Base-by-base conservation (phyloP, 1,140 invertebrate species). In the Archivesica marissinica region DNA sequence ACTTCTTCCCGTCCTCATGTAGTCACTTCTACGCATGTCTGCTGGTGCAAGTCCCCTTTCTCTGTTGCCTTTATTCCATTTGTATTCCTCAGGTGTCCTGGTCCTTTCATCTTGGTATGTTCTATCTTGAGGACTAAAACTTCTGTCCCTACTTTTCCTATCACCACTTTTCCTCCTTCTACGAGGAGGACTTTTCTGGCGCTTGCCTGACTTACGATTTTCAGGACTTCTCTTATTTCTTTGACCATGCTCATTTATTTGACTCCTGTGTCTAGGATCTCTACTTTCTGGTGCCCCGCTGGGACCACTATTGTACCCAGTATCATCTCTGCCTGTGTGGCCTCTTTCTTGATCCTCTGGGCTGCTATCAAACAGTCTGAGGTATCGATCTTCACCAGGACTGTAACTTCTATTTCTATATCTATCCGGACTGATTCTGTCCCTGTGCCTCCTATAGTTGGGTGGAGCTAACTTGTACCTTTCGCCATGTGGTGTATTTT, bases 321-420 rank as follows among this genome's bases (percentile, higher is more conserved):
- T 3, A 30, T 83, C 80, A n/a, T 83, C 70, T 61, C 70, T 61
- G 7, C 17, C 68, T 20, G 50, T 74, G 70, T 56, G 30, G 50
- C 30, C 61, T 39, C 66, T 83, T 11, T 56, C 33, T 23, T 66
- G 59, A n/a, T 78, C 79, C 50, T 89, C 87, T 20, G 85, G 86
- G 47, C 86, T 89, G n/a, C 68, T 86, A 33, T 88, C 87, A 30
- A 56, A 54, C 47, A 68, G 56, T 72, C 74, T 80, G 3, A 77
- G 25, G 68, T 87, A 86, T 23, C 44, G 41, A 41, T 85, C 82
- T 33, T 85, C 82, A 28, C 25, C 39, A n/a, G 74, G 75, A 56
- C 74, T 85, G 33, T 54, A 52, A 44, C 56, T 66, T 59, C 74
- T 77, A 23, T 64, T 25, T 38, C 74, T 41, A 2, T 64, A 59